These are phyloP conservation scores for Drosophila emarginata DNA, from an alignment of 2,888 invertebrate species.

Conservation along the genomic window DNA sequence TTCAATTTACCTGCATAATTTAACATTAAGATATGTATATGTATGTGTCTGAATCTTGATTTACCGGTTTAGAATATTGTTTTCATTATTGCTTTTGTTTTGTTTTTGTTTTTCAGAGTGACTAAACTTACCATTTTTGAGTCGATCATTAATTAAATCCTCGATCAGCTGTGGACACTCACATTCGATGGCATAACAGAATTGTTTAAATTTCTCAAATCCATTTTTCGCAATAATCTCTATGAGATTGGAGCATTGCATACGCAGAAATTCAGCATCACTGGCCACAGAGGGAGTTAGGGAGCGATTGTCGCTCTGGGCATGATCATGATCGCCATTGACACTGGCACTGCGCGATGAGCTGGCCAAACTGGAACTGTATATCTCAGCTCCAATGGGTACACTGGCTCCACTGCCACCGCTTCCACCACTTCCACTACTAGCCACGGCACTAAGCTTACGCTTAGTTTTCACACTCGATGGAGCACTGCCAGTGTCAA, in stretches of 20 bases:
- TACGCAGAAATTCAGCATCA: constrained; percentile 78
- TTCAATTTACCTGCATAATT: constrained; percentile 69
- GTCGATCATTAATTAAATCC: constrained; percentile 85
- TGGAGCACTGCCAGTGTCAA: constrained; percentile 65
- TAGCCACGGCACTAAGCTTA: constrained; percentile 77
- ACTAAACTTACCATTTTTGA: constrained; percentile 82
- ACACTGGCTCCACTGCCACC: constrained; percentile 58
- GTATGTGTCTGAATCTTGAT: constrained; percentile 37
- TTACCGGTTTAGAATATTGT: constrained; percentile 50
- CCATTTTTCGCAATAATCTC: constrained; percentile 86
- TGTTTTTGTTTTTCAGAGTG: neutral
- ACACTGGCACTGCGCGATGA: constrained; percentile 80
- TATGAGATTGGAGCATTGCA: constrained; percentile 85
- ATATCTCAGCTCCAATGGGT: constrained; percentile 42
- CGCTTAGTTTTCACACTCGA: constrained; percentile 73
- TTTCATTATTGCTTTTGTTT: constrained; percentile 7
- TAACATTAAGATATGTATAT: constrained; percentile 52
- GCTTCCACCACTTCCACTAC: constrained; percentile 66
- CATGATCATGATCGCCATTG: constrained; percentile 78
- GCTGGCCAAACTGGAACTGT: constrained; percentile 61
- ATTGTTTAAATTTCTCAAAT: constrained; percentile 85
- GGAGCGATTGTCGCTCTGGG: constrained; percentile 79
- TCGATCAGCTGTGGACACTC: constrained; percentile 86
- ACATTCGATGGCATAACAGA: constrained; percentile 85
- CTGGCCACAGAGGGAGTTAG: constrained; percentile 75